A percentile compares a stretch with the other conserved stretches of the same genome.
phyloP scores from a whole-genome alignment of 2,113 vertebrate genomes.

The Scophthalmus maximus region DNA sequence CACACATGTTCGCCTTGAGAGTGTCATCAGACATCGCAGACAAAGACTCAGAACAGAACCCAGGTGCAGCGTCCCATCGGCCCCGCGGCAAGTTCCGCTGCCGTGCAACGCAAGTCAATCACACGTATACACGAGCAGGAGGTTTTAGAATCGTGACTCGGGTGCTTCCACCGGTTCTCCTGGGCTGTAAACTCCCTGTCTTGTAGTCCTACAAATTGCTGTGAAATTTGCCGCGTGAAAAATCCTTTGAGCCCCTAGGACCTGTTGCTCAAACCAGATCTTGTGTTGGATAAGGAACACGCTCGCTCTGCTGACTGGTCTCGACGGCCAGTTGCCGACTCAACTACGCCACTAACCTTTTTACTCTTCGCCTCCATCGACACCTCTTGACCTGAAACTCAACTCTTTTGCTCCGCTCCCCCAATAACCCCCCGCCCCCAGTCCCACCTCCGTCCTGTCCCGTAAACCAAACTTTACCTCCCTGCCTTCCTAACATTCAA shows the following conservation, averaged over 20 bases:
- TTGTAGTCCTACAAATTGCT: neutral
- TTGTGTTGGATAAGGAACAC: neutral
- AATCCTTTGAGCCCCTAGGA: neutral
- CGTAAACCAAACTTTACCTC: conserved; percentile 43
- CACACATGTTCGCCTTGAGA: neutral
- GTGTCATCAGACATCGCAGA: neutral
- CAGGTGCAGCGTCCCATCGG: neutral
- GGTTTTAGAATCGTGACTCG: neutral
- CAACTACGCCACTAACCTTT: conserved; percentile 22
- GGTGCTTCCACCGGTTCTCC: neutral
- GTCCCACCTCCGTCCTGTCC: conserved; percentile 16
- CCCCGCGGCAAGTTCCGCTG: neutral
- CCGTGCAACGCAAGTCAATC: neutral
- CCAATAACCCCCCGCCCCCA: conserved; percentile 55
- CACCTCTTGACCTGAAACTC: conserved; percentile 59
- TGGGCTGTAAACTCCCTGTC: neutral
- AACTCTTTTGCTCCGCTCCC: conserved; percentile 32
- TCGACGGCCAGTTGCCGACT: neutral
- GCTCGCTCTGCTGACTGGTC: neutral
- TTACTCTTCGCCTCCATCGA: conserved; percentile 2
- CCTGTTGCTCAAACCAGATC: neutral
- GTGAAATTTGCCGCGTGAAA: neutral
- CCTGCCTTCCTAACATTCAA: conserved; percentile 50
- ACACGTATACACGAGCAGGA: neutral
- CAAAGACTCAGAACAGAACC: neutral